A percentile compares a stretch with the other conserved stretches of the same genome.
Evolutionary conservation across 2,113 vertebrate species (phyloP).

Genomic region (Rhineura floridana): DNA sequence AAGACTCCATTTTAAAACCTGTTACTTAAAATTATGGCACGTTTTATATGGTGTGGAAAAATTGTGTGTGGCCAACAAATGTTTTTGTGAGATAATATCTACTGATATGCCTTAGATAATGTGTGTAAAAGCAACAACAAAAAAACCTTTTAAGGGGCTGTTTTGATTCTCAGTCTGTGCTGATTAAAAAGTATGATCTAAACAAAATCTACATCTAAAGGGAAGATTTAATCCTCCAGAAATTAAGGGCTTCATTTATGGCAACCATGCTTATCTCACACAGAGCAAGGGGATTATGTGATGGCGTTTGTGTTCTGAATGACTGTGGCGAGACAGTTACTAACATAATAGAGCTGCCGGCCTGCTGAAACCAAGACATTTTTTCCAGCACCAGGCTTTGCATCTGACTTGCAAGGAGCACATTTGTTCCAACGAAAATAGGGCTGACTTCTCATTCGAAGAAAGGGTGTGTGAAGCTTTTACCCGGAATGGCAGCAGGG

Average conservation of each 20-base stretch:
- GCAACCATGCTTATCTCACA: slow-evolving; percentile 61
- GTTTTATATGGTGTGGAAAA: slow-evolving; percentile 14
- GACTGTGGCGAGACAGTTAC: slow-evolving; percentile 67
- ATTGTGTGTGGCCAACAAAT: neutral
- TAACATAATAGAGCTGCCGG: slow-evolving; percentile 69
- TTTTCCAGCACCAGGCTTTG: slow-evolving; percentile 55
- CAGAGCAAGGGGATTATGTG: slow-evolving; percentile 68
- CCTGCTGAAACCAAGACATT: slow-evolving; percentile 69
- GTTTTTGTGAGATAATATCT: neutral
- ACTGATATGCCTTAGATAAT: neutral
- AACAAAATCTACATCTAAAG: slow-evolving; percentile 52
- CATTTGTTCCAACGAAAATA: neutral
- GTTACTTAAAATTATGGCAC: slow-evolving; percentile 49
- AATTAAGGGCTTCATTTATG: slow-evolving; percentile 72
- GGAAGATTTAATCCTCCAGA: slow-evolving; percentile 64
- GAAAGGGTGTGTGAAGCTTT: neutral
- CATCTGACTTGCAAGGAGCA: neutral
- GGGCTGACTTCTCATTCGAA: neutral
- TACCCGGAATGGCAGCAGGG: no score
- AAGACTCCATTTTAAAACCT: slow-evolving; percentile 71
- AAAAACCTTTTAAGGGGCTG: slow-evolving; percentile 40
- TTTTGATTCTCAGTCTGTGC: slow-evolving; percentile 60
- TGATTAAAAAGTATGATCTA: slow-evolving; percentile 66
- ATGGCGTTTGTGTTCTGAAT: slow-evolving; percentile 70
- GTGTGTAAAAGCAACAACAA: neutral